Conservation (phyloP, 2,113 vertebrate species). For the Seriola aureovittata region DNA sequence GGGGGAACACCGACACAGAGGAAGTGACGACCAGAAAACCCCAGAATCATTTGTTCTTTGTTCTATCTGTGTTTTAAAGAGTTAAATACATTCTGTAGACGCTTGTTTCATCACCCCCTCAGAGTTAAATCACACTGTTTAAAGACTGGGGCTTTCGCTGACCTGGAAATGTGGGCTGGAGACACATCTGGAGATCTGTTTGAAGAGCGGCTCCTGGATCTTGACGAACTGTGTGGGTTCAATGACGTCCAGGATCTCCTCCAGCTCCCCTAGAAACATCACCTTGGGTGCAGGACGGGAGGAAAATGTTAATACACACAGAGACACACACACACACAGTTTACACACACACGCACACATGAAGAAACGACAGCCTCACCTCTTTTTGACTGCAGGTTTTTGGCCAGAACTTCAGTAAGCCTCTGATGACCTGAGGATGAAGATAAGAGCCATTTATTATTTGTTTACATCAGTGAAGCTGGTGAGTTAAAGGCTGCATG, state of each 20-base stretch:
- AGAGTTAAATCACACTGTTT: no score
- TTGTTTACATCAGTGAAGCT: no score
- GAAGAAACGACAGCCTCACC: constrained; percentile 73
- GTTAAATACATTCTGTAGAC: no score
- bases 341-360: neutral
- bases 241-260: constrained; percentile 99
- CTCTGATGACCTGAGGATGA: constrained; percentile 94
- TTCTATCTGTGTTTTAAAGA: no score
- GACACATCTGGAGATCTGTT: constrained; percentile 99
- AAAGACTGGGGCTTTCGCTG: constrained; percentile 41
- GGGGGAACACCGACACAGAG: neutral
- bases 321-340: neutral
- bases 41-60: no score
- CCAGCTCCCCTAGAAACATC: constrained; percentile 98
- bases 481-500: no score
- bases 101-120: no score
- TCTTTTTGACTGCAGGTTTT: constrained; percentile 99
- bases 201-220: constrained; percentile 99
- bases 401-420: constrained; percentile 99
- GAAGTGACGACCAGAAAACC: neutral
- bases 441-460: neutral
- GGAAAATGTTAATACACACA: neutral
- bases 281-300: constrained; percentile 82
- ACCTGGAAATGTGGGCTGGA: constrained; percentile 99
- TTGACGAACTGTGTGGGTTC: constrained; percentile 98